Conservation (phyloP, 2,797 vertebrate genomes). For the Gallinago solitaria region DNA sequence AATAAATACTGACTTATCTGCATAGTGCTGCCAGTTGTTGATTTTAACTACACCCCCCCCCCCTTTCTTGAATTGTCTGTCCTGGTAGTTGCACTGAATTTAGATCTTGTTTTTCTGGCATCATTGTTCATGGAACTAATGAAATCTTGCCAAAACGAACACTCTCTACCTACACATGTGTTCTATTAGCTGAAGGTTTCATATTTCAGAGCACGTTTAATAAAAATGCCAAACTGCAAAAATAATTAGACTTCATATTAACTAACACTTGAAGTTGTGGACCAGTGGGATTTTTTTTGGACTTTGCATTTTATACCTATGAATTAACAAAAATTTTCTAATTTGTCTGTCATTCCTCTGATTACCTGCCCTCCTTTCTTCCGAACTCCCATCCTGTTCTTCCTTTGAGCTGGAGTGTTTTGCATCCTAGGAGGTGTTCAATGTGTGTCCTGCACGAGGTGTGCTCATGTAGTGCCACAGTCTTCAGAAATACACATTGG, state of each 20-base stretch:
- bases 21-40: not conserved
- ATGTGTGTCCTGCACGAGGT: not conserved
- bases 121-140: not conserved
- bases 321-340: not conserved
- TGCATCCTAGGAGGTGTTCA: not conserved
- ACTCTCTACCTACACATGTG: slow-evolving; percentile 57
- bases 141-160: slow-evolving; percentile 19
- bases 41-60: not conserved
- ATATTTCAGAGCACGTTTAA: slow-evolving; percentile 52
- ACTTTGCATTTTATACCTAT: not conserved
- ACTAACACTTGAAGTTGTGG: not conserved
- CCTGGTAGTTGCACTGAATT: slow-evolving; percentile 30
- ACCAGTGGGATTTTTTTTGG: not conserved
- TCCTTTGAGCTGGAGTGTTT: not conserved
- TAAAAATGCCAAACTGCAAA: slow-evolving; percentile 66
- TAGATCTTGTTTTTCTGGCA: slow-evolving; percentile 62
- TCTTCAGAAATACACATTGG: not conserved
- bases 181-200: slow-evolving; percentile 58
- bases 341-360: not conserved
- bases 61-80: not conserved
- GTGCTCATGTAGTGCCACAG: not conserved
- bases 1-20: not conserved
- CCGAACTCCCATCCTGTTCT: not conserved
- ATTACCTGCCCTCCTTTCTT: not conserved
- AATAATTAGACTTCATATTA: slow-evolving; percentile 67